A percentile compares a stretch with the other conserved stretches of the same genome.
phyloP scores from a whole-genome alignment of 2,888 invertebrate species.

The Epirrhoe alternata region DNA sequence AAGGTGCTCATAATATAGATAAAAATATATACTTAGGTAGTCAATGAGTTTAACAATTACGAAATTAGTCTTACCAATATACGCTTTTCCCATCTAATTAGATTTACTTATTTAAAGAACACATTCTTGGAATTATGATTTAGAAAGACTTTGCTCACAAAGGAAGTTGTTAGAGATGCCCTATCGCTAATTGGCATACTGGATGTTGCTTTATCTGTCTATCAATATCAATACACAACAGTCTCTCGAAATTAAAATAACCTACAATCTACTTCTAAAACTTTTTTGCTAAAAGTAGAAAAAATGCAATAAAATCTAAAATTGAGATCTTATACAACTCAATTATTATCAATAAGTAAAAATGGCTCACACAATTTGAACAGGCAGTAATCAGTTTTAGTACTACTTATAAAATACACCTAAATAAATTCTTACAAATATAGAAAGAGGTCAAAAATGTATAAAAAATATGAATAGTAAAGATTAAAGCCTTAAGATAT shows the following conservation, averaged over 20 bases:
- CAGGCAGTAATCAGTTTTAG: slow-evolving; percentile 11
- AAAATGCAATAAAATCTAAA: slow-evolving; percentile 12
- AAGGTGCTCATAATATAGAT: background rate
- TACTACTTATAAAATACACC: slow-evolving; percentile 14
- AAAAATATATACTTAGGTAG: background rate
- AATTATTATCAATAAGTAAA: slow-evolving; percentile 11
- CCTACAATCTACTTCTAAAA: background rate
- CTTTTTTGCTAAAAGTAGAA: slow-evolving; percentile 12
- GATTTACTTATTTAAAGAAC: background rate
- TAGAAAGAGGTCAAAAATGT: slow-evolving; percentile 36
- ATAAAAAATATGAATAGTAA: slow-evolving; percentile 42
- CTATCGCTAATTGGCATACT: background rate
- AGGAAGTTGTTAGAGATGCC: background rate
- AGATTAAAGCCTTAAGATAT: slow-evolving; percentile 43
- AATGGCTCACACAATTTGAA: slow-evolving; percentile 36
- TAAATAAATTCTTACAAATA: slow-evolving; percentile 17
- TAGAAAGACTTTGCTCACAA: background rate
- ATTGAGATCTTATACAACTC: slow-evolving; percentile 18
- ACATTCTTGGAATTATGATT: background rate
- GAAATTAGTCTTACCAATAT: background rate
- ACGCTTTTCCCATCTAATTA: background rate
- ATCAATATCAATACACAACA: too few species aligned
- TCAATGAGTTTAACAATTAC: background rate
- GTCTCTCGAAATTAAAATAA: slow-evolving; percentile 10
- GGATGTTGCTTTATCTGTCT: slow-evolving; percentile 1